A percentile compares a stretch with the other conserved stretches of the same genome.
These are phyloP conservation scores for Boloria selene DNA, from an alignment of 2,888 invertebrate species.

Conservation along the genomic window DNA sequence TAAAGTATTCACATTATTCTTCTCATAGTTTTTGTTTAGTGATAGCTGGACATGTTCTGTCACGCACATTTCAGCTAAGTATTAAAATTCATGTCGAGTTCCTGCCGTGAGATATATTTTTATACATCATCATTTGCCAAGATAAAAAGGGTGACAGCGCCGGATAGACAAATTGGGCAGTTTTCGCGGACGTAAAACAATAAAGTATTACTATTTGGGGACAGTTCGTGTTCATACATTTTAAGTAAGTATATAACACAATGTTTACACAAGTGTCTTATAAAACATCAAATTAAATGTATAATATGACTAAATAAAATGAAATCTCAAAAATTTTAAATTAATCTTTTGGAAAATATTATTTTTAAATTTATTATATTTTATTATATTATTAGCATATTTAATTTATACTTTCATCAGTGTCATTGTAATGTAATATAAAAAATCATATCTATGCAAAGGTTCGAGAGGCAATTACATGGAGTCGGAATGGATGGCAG, in stretches of 20 bases:
- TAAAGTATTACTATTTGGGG: slow-evolving; percentile 45
- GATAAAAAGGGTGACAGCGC: slow-evolving; percentile 62
- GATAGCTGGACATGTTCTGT: slow-evolving; percentile 13
- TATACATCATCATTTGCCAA: slow-evolving; percentile 52
- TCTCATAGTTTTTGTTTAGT: slow-evolving; percentile 1
- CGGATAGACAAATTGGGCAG: slow-evolving; percentile 62
- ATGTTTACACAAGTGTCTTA: background rate
- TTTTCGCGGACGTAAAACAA: slow-evolving; percentile 62
- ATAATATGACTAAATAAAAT: no score
- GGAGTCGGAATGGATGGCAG: slow-evolving; percentile 42
- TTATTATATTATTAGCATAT: no score
- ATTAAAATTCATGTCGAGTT: slow-evolving; percentile 24
- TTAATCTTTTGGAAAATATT: no score
- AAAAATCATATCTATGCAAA: slow-evolving; percentile 31
- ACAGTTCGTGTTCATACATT: slow-evolving; percentile 17
- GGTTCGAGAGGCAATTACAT: slow-evolving; percentile 48
- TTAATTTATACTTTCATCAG: background rate
- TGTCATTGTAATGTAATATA: slow-evolving; percentile 1
- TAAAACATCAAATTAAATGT: background rate
- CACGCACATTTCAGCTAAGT: slow-evolving; percentile 9
- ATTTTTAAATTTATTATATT: no score
- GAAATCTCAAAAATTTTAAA: no score
- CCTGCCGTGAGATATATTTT: slow-evolving; percentile 27
- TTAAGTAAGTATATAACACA: background rate
- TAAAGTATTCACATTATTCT: background rate